Conservation (phyloP, 2,888 invertebrate genomes). For the Tupiocoris notatus region DNA sequence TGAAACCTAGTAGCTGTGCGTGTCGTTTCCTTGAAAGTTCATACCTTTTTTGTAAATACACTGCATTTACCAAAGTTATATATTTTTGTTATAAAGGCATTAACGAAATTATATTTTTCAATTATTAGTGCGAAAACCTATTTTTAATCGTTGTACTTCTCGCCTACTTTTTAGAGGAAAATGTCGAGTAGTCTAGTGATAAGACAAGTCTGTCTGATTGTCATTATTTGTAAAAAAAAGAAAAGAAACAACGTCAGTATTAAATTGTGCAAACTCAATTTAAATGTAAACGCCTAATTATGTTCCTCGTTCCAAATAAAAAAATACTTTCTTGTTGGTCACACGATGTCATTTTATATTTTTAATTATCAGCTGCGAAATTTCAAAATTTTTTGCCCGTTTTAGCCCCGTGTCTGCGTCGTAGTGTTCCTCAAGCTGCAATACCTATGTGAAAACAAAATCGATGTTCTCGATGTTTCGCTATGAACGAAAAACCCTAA, state of each 20-base stretch:
- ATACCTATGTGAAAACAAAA: not conserved
- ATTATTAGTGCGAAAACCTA: constrained; percentile 45
- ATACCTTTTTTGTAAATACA: constrained; percentile 46
- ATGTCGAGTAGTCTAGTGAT: constrained; percentile 32
- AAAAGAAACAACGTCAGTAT: constrained; percentile 44
- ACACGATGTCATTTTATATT: not conserved
- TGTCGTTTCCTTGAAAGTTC: constrained; percentile 32
- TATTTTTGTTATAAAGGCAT: constrained; percentile 46
- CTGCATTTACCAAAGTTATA: constrained; percentile 46
- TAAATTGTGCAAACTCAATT: constrained; percentile 44
- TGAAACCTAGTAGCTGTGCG: constrained; percentile 38
- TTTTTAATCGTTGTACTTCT: constrained; percentile 45
- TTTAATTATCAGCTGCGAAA: not conserved
- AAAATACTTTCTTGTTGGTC: constrained; percentile 23
- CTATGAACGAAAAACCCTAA: not conserved
- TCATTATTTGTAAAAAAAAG: constrained; percentile 44
- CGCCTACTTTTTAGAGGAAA: constrained; percentile 29
- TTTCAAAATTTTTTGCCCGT: not conserved
- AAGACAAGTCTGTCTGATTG: constrained; percentile 31
- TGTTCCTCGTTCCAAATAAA: constrained; percentile 26
- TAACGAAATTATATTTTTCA: constrained; percentile 45
- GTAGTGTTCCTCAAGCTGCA: not conserved
- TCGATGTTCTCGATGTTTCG: not conserved
- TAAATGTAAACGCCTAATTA: constrained; percentile 41
- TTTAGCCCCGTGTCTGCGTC: not conserved